Evolutionary conservation across 53 echinoderm and acorn worm species (phyloP), one percentile per base, ranked within the genome.

Genomic region (Henricia sp.): DNA sequence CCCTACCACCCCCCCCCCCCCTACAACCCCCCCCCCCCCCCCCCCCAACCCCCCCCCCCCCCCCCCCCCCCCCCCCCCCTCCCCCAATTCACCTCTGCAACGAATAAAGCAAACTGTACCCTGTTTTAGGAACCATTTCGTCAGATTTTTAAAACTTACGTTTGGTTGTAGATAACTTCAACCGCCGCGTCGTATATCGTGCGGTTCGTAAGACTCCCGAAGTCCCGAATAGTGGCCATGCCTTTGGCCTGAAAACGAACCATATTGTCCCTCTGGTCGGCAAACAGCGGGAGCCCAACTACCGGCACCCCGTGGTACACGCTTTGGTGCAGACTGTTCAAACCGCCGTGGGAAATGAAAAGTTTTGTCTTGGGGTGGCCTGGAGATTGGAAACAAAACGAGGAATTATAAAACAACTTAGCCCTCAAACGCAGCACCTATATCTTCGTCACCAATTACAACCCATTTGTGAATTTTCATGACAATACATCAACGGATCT

Each of bases 261-360:
- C 21, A 72, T 37, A 24, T 85, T 85, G 40, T 85, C 85, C 50
- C 50, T 60, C 53, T 85, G 85, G 30, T 85, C 85, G 9, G 50
- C 72, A 36, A 73, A 85, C 48, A 85, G 52, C 21, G 85, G 85
- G 32, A 85, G 46, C 50, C 85, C 85, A 50, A 85, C 74, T 0
- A 85, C 52, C 1, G 74, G 85, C 25, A 60, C 52, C 21, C 48
- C 85, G 53, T 85, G 85, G 28, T 85, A 85, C 38, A 85, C 65
- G 33, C 72, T 48, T 39, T 85, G 85, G 36, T 85, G 74, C 3
- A 85, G 44, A 16, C 85, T 64, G 53, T 73, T 85, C 24, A 85
- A 50, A 24, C 85, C 85, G 23, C 85, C 73, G 74, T 85, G 85
- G 74, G 60, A 73, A 62, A 85, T 74, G 27, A 85, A 73, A 62